phyloP scores from a whole-genome alignment of 2,888 invertebrate species.

The Drosophila phalerata region DNA sequence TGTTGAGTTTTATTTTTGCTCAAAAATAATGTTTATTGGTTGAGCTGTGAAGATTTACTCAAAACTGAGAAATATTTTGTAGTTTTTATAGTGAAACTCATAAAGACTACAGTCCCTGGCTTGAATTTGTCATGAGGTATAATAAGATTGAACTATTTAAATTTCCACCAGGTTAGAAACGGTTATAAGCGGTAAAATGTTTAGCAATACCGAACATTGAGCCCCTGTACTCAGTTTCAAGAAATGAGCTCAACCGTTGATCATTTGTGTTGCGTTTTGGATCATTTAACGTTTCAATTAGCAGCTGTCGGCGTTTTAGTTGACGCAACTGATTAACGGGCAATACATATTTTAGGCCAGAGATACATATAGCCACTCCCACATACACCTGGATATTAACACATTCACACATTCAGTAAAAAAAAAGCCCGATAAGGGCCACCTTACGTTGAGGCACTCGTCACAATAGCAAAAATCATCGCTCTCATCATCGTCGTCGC shows the following conservation, averaged over 20 bases:
- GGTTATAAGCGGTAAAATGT: neutral
- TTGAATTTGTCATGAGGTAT: neutral
- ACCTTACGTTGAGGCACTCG: constrained; percentile 88
- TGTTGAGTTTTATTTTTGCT: too few species aligned
- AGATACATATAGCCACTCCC: constrained; percentile 1
- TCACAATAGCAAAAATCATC: constrained; percentile 92
- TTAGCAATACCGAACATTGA: neutral
- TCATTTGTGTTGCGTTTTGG: constrained; percentile 6
- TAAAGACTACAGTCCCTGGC: too few species aligned
- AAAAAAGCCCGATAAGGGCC: constrained; percentile 21
- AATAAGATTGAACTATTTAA: neutral
- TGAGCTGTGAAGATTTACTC: too few species aligned
- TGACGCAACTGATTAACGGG: constrained; percentile 38
- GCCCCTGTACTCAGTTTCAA: neutral
- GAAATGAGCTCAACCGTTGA: neutral
- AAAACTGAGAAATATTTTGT: too few species aligned
- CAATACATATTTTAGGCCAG: constrained; percentile 13
- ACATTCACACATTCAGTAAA: neutral
- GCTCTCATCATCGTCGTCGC: constrained; percentile 86
- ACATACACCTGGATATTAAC: neutral
- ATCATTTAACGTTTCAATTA: constrained; percentile 42
- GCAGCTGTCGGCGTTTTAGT: constrained; percentile 23
- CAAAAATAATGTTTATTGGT: too few species aligned
- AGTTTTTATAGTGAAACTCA: too few species aligned
- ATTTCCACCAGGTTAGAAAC: neutral